Conservation (phyloP, 1,140 invertebrate species). For the Tenebrio molitor region DNA sequence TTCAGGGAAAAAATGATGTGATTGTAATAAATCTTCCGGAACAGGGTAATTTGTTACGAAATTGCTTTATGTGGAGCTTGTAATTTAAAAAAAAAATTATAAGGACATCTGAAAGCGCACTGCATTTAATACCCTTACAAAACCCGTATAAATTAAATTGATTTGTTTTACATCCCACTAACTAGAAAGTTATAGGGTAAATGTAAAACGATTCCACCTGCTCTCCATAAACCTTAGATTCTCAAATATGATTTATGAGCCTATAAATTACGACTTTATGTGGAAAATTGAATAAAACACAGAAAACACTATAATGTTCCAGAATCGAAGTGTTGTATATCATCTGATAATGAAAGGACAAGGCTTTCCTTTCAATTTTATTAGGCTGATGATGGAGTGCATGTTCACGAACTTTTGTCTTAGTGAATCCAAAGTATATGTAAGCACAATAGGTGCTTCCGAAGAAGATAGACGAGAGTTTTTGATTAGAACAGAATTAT, state of each 20-base stretch:
- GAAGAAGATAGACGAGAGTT: neutral
- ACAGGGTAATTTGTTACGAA: conserved; percentile 4
- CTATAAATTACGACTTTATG: conserved; percentile 35
- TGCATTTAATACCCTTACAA: conserved; percentile 19
- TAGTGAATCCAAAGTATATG: neutral
- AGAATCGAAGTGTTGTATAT: conserved; percentile 31
- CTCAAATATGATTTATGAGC: conserved; percentile 32
- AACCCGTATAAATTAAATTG: conserved; percentile 36
- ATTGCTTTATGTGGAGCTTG: neutral
- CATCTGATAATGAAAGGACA: conserved; percentile 37
- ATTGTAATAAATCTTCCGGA: conserved; percentile 24
- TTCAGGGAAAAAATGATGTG: neutral
- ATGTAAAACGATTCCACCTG: conserved; percentile 37
- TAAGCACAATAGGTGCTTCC: neutral
- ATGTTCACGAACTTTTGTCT: conserved; percentile 16
- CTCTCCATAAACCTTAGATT: conserved; percentile 26
- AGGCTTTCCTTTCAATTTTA: conserved; percentile 28
- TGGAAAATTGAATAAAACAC: conserved; percentile 37
- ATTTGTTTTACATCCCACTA: conserved; percentile 38
- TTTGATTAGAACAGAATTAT: neutral
- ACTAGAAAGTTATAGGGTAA: conserved; percentile 38
- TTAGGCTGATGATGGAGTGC: conserved; percentile 7
- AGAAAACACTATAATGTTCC: conserved; percentile 17
- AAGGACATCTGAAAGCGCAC: conserved; percentile 15
- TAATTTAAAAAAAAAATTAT: conserved; percentile 3